Conservation (phyloP, 2,888 invertebrate genomes). For the Pardosa pseudoannulata region DNA sequence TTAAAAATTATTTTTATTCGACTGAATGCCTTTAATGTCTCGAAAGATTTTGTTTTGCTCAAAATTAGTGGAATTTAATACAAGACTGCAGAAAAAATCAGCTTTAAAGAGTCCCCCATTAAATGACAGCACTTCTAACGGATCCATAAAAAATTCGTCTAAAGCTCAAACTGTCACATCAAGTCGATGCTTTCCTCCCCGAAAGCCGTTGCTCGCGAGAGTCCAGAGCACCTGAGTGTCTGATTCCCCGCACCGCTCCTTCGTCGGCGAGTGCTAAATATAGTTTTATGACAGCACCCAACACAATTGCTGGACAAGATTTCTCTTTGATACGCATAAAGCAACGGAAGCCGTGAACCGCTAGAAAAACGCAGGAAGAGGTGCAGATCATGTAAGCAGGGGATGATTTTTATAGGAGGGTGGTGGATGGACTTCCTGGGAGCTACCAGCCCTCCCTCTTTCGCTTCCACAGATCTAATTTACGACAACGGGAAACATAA, state of each 20-base stretch:
- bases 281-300: constrained; percentile 13
- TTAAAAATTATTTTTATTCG: no score
- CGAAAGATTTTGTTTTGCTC: no score
- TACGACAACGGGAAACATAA: no score
- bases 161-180: no score
- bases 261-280: constrained; percentile 34
- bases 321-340: constrained; percentile 12
- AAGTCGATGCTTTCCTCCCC: no score
- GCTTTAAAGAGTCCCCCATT: no score
- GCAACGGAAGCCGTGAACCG: constrained; percentile 49
- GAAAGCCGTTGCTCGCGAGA: neutral
- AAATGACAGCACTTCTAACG: no score
- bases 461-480: no score
- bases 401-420: constrained; percentile 15
- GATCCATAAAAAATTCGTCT: no score
- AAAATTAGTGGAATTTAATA: no score
- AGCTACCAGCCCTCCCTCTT: neutral
- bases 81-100: no score
- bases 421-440: constrained; percentile 4
- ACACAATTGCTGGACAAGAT: neutral
- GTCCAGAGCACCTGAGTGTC: constrained; percentile 15
- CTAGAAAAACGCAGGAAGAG: constrained; percentile 7
- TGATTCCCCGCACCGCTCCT: constrained; percentile 16
- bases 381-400: constrained; percentile 28
- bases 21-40: no score